Base-by-base conservation (phyloP, 64 coral and sea anemone species). In the Porites australiensis region DNA sequence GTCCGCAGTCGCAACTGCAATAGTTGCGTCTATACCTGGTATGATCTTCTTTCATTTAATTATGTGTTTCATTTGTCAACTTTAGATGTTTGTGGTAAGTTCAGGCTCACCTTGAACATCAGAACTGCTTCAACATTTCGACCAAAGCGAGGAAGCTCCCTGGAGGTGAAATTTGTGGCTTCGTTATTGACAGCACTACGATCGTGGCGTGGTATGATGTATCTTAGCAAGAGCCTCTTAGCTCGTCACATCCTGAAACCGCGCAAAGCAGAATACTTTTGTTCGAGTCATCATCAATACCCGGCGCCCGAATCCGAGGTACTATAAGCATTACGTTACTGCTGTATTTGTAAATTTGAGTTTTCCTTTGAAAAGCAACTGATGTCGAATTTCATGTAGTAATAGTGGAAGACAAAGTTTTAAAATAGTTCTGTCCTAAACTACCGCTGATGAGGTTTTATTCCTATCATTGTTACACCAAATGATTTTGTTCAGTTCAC, bases 241-340 rank as follows among this genome's bases (percentile, higher is more conserved):
- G 94, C 94, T 10, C 77, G 72, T 60, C 94, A 98, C 85, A 92
- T 98, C 8, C 92, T 98, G 14, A 77, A 83, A 61, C 97, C 97
- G 12, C 79, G 97, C 48, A 86, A 75, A 52, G 22, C 58, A 74
- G 68, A 46, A 1, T 91, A 94, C 47, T 97, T 97, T 50, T 93
- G 95, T 45, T 23, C 67, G 8, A 69, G 80, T 3, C 76, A 82
- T 19, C 22, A 55, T 54, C 50, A 63, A 7, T 11, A 23, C 18
- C 43, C 68, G n/a, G 5, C 57, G 21, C 47, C 45, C n/a, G 65
- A 50, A 11, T 75, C 47, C 18, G 76, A 97, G 92, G 95, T 97
- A 64, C 75, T 73, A 5, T 50, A 48, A 67, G 45, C 53, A 55
- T 55, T 55, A 11, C 10, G 10, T 55, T 55, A 55, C 27, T 37